Base-by-base conservation (phyloP, 2,888 invertebrate genomes). In the Monoplex corrugatus region DNA sequence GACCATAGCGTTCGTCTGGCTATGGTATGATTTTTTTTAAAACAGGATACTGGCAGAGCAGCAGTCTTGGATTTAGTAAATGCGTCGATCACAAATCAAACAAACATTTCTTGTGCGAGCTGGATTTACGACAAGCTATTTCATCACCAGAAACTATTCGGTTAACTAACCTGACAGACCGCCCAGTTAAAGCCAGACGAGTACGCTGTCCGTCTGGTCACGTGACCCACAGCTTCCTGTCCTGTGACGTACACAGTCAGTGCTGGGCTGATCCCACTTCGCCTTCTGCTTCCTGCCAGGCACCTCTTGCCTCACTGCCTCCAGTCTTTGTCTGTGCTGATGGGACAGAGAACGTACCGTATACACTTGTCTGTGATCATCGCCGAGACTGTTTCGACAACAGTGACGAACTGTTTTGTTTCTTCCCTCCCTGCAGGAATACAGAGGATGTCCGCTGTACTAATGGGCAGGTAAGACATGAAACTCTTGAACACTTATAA, bases 361-460 rank as follows among this genome's bases (percentile, higher is more conserved):
- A 87, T 35, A 50, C 89, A 28, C 89, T 84, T 44, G 89, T 89
- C 19, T 89, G 89, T 45, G 86, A 89, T 57, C 84, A 84, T 35
- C 75, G 68, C 28, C 38, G n/a, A 2, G 89, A 89, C 63, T 89
- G 89, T 68, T 10, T 2, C 28, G 89, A 89, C 86, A 43, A 40
- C 28, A 84, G 84, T 45, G 89, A 89, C 75, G 89, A 89, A 57
- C 23, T n/a, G 8, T 89, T 89, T 43, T 89, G 89, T 50, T 0
- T 45, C 35, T 87, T 87, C 68, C 45, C 78, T 5, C n/a, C 89
- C 2, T 75, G 72, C 19, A 28, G 10, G 3, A 6, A 0, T n/a
- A 8, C 1, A 10, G 44, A 23, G 6, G 32, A 40, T 6, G 45
- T 50, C 40, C 50, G 40, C 5, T 87, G 87, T 45, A 40, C 28